phyloP scores from a whole-genome alignment of 2,113 vertebrate species.

The Shinisaurus crocodilurus region DNA sequence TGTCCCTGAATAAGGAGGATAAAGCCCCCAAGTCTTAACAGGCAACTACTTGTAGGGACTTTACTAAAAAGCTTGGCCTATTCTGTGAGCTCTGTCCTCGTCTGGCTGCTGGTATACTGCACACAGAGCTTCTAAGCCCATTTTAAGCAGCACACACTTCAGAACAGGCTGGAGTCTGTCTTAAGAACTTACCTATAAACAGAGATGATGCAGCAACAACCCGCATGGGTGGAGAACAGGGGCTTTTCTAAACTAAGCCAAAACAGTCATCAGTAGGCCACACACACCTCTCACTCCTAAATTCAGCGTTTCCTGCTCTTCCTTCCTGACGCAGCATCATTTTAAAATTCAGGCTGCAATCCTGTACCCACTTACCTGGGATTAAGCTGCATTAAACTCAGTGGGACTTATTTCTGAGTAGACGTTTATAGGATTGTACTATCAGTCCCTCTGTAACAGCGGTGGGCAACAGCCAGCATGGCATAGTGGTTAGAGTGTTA shows the following conservation, averaged over 20 bases:
- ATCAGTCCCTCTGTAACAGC: not conserved
- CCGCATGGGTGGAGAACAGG: rapidly evolving
- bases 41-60: rapidly evolving
- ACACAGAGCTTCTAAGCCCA: not conserved
- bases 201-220: not conserved
- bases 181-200: not conserved
- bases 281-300: not conserved
- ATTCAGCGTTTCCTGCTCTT: not conserved
- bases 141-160: not conserved
- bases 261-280: not conserved
- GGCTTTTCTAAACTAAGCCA: not conserved
- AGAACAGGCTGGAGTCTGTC: not conserved
- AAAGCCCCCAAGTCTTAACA: not conserved
- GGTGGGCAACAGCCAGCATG: not conserved
- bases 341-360: not conserved
- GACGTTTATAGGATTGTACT: not conserved
- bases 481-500: no score
- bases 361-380: not conserved
- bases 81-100: not conserved
- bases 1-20: not conserved
- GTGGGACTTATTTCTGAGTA: not conserved
- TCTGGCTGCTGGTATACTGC: rapidly evolving
- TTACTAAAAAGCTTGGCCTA: not conserved
- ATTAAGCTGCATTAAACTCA: not conserved
- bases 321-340: not conserved